Evolutionary conservation across 92 coral and sea anemone species (phyloP).

Genomic region (Actinostola sp.): DNA sequence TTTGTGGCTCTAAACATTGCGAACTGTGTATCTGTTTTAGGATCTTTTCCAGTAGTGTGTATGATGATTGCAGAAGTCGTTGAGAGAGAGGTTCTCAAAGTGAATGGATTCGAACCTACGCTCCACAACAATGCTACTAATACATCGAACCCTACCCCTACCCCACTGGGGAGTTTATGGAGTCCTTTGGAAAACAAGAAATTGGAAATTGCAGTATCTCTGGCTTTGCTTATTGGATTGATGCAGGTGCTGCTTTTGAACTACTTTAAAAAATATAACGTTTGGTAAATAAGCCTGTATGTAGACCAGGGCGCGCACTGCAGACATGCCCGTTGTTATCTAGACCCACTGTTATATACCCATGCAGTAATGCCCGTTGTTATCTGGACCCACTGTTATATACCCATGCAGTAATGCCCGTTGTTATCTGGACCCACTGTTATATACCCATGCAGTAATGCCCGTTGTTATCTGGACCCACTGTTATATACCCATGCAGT

Average conservation of each 20-base stretch:
- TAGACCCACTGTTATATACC: too few species aligned
- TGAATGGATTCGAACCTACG: slow-evolving; percentile 25
- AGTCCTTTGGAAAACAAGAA: slow-evolving; percentile 65
- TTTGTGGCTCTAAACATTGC: not conserved
- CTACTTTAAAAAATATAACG: too few species aligned
- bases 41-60: slow-evolving; percentile 83
- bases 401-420: too few species aligned
- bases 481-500: too few species aligned
- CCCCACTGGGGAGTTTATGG: slow-evolving; percentile 41
- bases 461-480: too few species aligned
- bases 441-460: too few species aligned
- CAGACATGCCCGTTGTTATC: too few species aligned
- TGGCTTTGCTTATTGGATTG: slow-evolving; percentile 87
- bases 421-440: too few species aligned
- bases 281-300: too few species aligned
- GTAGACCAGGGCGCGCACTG: too few species aligned
- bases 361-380: too few species aligned
- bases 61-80: slow-evolving; percentile 77
- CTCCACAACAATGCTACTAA: slow-evolving; percentile 18
- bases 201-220: slow-evolving; percentile 76
- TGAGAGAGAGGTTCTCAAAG: slow-evolving; percentile 66
- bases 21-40: slow-evolving; percentile 31
- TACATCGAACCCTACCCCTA: slow-evolving; percentile 18
- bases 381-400: too few species aligned
- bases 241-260: slow-evolving; percentile 79